These are phyloP conservation scores for Marmota monax DNA, from an alignment of 2,113 vertebrate genomes.

Conservation along the genomic window DNA sequence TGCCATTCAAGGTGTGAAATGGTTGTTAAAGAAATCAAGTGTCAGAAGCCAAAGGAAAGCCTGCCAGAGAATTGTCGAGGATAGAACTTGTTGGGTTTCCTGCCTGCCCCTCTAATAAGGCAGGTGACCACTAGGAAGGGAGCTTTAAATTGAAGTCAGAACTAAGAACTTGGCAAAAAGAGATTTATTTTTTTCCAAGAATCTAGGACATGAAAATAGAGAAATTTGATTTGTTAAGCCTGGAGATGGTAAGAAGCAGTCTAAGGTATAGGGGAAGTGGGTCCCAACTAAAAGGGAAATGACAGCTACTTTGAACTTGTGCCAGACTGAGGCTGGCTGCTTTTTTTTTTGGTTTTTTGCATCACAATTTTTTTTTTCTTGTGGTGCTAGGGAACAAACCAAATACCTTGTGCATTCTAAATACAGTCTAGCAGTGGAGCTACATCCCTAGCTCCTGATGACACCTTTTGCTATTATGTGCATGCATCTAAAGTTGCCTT, in stretches of 20 bases:
- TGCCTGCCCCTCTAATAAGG: neutral
- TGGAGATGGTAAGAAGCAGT: neutral
- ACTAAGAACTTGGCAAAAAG: neutral
- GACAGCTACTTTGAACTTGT: neutral
- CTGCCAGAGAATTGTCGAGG: neutral
- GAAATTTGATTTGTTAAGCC: neutral
- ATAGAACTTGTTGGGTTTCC: neutral
- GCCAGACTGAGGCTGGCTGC: neutral
- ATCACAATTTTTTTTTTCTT: neutral
- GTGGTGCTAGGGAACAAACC: no score
- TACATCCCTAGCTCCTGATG: neutral
- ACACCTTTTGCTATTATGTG: neutral
- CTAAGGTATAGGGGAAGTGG: neutral
- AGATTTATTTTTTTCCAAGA: neutral
- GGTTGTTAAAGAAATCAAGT: neutral
- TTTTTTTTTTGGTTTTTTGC: neutral
- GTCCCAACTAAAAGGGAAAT: neutral
- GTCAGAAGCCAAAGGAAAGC: neutral
- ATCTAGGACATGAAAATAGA: constrained; percentile 15
- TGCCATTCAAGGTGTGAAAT: neutral
- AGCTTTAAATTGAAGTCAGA: constrained; percentile 3
- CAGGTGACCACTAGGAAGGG: neutral
- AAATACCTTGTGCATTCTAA: neutral
- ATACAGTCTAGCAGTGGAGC: neutral
- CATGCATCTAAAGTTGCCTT: constrained; percentile 4